Percentiles rank a stretch among this genome's conserved stretches.
phyloP scores from a whole-genome alignment of 2,797 vertebrate species.

The Loriculus beryllinus region DNA sequence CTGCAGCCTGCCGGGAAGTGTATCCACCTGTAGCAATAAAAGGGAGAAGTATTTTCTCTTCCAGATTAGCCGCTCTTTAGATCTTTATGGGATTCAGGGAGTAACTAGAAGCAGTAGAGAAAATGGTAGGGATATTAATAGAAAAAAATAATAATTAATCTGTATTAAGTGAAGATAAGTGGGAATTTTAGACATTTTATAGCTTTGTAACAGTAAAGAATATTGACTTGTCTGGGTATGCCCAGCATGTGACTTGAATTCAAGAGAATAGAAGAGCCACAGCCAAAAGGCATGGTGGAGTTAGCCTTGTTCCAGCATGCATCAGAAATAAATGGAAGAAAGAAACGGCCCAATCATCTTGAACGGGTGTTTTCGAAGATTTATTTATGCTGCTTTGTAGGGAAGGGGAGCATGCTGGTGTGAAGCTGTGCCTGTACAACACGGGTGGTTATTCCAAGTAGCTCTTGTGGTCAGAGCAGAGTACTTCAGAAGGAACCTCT shows the following conservation, averaged over 20 bases:
- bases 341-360: accelerated
- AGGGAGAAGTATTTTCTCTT: not conserved
- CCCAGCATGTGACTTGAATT: not conserved
- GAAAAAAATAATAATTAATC: not conserved
- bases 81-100: not conserved
- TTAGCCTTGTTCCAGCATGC: not conserved
- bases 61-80: not conserved
- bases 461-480: not conserved
- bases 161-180: not conserved
- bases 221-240: not conserved
- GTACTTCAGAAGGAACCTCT: not conserved
- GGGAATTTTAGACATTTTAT: not conserved
- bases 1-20: not conserved
- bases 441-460: accelerated
- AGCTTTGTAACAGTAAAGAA: not conserved
- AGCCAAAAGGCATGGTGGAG: not conserved
- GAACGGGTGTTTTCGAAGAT: not conserved
- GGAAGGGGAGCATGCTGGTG: not conserved
- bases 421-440: not conserved
- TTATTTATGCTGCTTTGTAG: not conserved
- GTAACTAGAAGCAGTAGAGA: not conserved
- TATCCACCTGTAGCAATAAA: not conserved
- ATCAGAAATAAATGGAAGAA: not conserved
- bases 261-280: not conserved
- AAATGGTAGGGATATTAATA: not conserved